These are phyloP conservation scores for Falco berigora DNA, from an alignment of 2,797 vertebrate genomes.

Conservation along the genomic window DNA sequence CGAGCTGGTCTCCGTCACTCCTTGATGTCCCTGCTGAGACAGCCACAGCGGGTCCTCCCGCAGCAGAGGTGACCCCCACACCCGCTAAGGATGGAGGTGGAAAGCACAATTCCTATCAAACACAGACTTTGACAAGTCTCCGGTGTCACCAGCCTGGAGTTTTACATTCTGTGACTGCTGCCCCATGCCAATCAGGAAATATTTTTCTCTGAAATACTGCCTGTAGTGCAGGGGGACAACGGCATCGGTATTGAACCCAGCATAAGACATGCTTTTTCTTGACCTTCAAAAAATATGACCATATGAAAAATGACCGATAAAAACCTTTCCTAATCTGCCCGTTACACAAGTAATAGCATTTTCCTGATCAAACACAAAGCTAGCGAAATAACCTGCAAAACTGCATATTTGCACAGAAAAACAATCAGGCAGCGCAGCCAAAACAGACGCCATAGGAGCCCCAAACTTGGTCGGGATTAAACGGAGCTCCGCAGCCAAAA, in stretches of 20 bases:
- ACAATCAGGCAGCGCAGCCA: constrained; percentile 9
- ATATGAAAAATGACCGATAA: background rate
- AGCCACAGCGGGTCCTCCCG: background rate
- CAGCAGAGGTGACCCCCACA: background rate
- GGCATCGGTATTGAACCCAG: background rate
- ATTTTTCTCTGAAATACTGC: background rate
- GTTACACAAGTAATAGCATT: background rate
- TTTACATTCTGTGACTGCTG: background rate
- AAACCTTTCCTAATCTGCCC: background rate
- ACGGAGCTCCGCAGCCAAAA: constrained; percentile 41
- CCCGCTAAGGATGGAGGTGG: background rate
- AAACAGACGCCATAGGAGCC: constrained; percentile 37
- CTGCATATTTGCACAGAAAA: constrained; percentile 33
- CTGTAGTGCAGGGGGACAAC: background rate
- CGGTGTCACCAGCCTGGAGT: background rate
- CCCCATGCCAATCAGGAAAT: background rate
- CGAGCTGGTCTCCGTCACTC: background rate
- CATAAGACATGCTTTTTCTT: background rate
- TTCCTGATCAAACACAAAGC: background rate
- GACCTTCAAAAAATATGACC: background rate
- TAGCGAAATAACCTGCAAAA: constrained; percentile 23
- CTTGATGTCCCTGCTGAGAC: background rate
- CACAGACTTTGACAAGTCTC: background rate
- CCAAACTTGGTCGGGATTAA: constrained; percentile 12
- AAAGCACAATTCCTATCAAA: background rate